Evolutionary conservation across 2,888 invertebrate genomes (phyloP).

Genomic region (Habroteleia sp.): DNA sequence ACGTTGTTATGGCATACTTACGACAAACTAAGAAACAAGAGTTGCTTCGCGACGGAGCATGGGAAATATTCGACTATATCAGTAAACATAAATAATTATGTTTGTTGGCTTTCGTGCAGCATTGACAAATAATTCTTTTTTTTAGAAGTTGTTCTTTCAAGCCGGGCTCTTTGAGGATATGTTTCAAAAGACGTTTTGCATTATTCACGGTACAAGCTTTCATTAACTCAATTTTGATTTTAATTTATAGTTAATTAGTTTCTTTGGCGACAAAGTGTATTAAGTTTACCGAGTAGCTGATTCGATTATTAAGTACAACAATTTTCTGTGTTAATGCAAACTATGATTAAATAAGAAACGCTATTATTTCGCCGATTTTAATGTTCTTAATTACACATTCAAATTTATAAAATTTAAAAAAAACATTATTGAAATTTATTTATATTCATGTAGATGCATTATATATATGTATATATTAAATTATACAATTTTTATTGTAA

Average conservation of each 20-base stretch:
- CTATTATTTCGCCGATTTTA: no score
- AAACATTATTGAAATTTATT: no score
- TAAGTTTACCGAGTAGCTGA: neutral
- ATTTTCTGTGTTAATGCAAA: no score
- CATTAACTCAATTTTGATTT: constrained; percentile 3
- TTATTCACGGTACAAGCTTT: constrained; percentile 1
- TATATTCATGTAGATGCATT: no score
- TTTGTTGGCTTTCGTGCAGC: neutral
- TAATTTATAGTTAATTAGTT: constrained; percentile 25
- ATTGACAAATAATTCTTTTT: constrained; percentile 15
- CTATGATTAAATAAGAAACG: no score
- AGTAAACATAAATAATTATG: constrained; percentile 6
- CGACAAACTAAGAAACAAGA: constrained; percentile 19
- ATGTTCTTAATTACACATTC: no score
- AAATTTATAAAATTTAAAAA: no score
- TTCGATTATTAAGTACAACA: no score
- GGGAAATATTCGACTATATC: constrained; percentile 26
- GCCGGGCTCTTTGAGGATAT: no score
- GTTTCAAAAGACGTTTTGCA: constrained; percentile 1
- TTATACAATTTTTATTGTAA: no score
- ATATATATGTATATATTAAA: no score
- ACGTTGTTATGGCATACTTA: constrained; percentile 39
- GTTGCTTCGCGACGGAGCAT: constrained; percentile 25
- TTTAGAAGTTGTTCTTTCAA: no score
- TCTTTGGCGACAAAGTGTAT: constrained; percentile 7